A percentile compares a stretch with the other conserved stretches of the same genome.
Evolutionary conservation across 2,797 vertebrate species (phyloP).

Genomic region (Peromyscus aztecus): DNA sequence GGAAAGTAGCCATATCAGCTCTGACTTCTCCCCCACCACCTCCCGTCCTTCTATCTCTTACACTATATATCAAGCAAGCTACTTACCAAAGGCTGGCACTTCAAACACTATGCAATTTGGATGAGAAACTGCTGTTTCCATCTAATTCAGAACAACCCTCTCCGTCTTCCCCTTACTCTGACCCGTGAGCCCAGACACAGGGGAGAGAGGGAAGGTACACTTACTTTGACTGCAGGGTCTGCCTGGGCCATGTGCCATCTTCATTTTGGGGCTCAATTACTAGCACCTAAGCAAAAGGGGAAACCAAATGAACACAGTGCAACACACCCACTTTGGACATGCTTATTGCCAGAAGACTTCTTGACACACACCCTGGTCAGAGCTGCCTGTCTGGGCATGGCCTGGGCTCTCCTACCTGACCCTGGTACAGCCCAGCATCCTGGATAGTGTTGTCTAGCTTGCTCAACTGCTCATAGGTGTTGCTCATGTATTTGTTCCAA

Average conservation of each 20-base stretch:
- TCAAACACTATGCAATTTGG: neutral
- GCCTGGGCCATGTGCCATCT: slow-evolving; percentile 97
- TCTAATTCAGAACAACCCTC: neutral
- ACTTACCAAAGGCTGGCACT: neutral
- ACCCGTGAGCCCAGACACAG: neutral
- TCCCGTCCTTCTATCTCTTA: neutral
- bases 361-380: neutral
- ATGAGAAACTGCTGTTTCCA: neutral
- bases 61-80: neutral
- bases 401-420: slow-evolving; percentile 91
- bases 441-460: slow-evolving; percentile 97
- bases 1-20: neutral
- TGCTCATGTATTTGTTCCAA: slow-evolving; percentile 98
- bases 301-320: slow-evolving; percentile 53
- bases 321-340: neutral
- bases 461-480: slow-evolving; percentile 96
- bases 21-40: neutral
- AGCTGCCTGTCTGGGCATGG: neutral
- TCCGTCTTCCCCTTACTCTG: neutral
- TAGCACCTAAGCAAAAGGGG: slow-evolving; percentile 91
- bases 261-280: slow-evolving; percentile 98
- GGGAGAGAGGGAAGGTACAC: slow-evolving; percentile 3
- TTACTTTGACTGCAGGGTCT: slow-evolving; percentile 95
- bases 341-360: neutral
- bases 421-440: slow-evolving; percentile 97